Evolutionary conservation across 1,140 invertebrate genomes (phyloP).

Genomic region (Linepithema humile): DNA sequence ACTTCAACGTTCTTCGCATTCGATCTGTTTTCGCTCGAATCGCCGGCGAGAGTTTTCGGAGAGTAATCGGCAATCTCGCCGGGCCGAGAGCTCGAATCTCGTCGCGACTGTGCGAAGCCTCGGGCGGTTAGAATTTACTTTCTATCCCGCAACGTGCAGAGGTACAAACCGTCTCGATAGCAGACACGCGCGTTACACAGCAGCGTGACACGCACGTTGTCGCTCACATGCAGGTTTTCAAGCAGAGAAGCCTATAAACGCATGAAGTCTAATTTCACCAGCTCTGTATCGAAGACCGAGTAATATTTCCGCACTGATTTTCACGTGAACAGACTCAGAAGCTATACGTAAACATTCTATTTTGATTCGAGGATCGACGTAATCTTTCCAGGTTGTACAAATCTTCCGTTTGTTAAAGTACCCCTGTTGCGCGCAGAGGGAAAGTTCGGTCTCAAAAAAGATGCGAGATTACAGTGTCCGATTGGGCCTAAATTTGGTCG

Average conservation of each 20-base stretch:
- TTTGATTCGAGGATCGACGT: no score
- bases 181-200: neutral
- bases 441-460: neutral
- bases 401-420: no score
- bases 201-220: no score
- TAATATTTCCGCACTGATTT: no score
- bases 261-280: no score
- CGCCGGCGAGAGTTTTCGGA: neutral
- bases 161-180: neutral
- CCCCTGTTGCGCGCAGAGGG: neutral
- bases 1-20: neutral
- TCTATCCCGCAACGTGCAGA: neutral
- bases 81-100: neutral
- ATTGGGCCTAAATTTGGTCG: neutral
- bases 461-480: neutral
- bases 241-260: no score
- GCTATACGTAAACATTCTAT: no score
- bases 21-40: neutral
- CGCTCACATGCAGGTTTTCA: neutral
- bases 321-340: no score
- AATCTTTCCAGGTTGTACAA: no score
- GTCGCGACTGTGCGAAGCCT: neutral
- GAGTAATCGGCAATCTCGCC: no score
- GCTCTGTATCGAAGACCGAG: no score
- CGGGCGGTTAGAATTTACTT: neutral